These are phyloP conservation scores for Montifringilla adamsi DNA, from an alignment of 2,113 vertebrate genomes.

Conservation along the genomic window DNA sequence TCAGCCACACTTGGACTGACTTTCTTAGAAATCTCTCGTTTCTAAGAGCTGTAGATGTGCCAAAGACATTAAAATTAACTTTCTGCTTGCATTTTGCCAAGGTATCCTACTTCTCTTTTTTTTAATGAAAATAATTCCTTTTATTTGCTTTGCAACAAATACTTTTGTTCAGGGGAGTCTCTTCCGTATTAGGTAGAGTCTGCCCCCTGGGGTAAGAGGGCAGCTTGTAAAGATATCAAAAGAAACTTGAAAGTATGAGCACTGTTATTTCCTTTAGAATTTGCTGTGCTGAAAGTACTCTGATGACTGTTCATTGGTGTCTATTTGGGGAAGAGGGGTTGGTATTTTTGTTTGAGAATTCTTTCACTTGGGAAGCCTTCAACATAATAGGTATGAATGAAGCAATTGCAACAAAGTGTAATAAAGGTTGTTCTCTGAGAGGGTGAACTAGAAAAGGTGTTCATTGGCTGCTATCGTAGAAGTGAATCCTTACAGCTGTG, in stretches of 20 bases:
- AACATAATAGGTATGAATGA: constrained; percentile 26
- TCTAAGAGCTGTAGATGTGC: constrained; percentile 14
- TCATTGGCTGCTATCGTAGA: not conserved
- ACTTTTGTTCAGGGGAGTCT: constrained; percentile 1
- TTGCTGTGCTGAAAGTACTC: not conserved
- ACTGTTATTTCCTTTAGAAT: constrained; percentile 1
- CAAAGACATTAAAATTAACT: constrained; percentile 6
- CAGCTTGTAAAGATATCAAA: not conserved
- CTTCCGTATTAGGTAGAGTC: not conserved
- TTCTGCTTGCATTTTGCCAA: constrained; percentile 16
- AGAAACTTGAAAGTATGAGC: not conserved
- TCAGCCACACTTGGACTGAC: constrained; percentile 5
- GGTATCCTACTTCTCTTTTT: not conserved
- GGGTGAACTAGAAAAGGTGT: not conserved
- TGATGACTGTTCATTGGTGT: not conserved
- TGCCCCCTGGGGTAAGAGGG: not conserved
- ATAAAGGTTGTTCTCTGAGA: not conserved
- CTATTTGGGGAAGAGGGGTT: not conserved
- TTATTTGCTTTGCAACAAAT: constrained; percentile 24
- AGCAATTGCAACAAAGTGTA: not conserved
- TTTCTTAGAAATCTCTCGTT: not conserved
- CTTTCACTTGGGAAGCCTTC: constrained; percentile 5
- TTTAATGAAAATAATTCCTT: not conserved
- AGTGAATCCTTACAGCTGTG: not conserved
- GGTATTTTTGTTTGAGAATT: constrained; percentile 17